These are phyloP conservation scores for Eupsilia transversa DNA, from an alignment of 2,888 invertebrate genomes.

Conservation along the genomic window DNA sequence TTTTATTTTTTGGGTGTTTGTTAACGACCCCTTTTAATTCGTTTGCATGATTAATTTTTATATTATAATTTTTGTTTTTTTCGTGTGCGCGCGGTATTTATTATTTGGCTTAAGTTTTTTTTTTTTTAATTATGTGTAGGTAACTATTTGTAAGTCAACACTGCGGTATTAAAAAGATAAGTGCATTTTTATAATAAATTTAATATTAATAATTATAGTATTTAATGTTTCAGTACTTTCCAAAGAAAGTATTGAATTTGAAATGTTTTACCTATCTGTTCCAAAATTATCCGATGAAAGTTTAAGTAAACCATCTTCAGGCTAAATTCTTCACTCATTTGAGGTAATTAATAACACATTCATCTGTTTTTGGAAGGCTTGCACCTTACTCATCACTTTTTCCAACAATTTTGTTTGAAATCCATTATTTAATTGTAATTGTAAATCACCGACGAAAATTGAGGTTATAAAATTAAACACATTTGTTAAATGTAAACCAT, in stretches of 20 bases:
- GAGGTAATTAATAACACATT: neutral
- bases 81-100: neutral
- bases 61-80: neutral
- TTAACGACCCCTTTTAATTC: neutral
- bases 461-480: too few species aligned
- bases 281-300: neutral
- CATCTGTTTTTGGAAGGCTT: neutral
- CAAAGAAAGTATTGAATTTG: constrained; percentile 6
- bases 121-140: neutral
- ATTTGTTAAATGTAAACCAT: too few species aligned
- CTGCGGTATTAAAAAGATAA: neutral
- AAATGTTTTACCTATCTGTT: neutral
- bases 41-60: neutral
- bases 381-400: neutral
- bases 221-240: constrained; percentile 10
- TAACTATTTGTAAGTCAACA: neutral
- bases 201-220: constrained; percentile 7
- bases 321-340: neutral
- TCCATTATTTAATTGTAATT: too few species aligned
- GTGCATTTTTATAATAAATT: constrained; percentile 2
- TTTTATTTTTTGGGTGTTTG: neutral
- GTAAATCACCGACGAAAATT: too few species aligned
- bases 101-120: neutral
- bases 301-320: neutral
- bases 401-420: too few species aligned